Evolutionary conservation across 2,113 vertebrate species (phyloP).

Genomic region (human (Homo sapiens)): GRCh38 chr1:203630501-203631000

Average conservation of each 20-base stretch:
- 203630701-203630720: not conserved
- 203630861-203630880: not conserved
- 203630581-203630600: not conserved
- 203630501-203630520: not conserved
- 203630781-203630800: not conserved
- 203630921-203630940: not conserved
- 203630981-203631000: slow-evolving; percentile 48
- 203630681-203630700: not conserved
- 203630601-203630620: not conserved
- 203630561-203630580: not conserved
- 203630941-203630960: slow-evolving; percentile 52
- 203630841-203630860: not conserved
- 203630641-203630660: not conserved
- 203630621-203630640: not conserved
- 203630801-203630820: not conserved
- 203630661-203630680: no score
- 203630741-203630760: not conserved
- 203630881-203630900: not conserved
- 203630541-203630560: not conserved
- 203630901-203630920: not conserved
- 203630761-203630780: not conserved
- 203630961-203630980: slow-evolving; percentile 44
- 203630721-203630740: not conserved
- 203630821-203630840: not conserved
- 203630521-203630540: no score